These are phyloP conservation scores for Lacerta viridis DNA, from an alignment of 2,797 vertebrate species.

Conservation along the genomic window DNA sequence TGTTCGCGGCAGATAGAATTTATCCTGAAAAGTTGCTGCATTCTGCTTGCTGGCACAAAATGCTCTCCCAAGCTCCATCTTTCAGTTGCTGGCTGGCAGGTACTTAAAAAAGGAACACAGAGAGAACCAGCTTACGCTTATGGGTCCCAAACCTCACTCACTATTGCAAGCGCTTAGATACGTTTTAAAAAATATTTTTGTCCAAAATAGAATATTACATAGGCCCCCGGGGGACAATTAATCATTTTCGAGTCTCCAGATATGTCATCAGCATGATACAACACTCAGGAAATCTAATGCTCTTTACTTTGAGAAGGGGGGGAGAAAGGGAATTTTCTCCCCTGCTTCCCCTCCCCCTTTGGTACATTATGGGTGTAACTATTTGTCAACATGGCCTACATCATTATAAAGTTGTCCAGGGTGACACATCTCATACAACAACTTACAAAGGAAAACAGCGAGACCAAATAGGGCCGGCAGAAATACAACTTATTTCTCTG, in stretches of 20 bases:
- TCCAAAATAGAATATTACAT: conserved; percentile 65
- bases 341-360: not conserved
- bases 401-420: conserved; percentile 68
- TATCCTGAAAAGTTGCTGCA: conserved; percentile 59
- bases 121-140: conserved; percentile 47
- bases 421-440: conserved; percentile 60
- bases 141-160: conserved; percentile 64
- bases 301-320: conserved; percentile 22
- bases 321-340: not conserved
- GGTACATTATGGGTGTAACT: conserved; percentile 62
- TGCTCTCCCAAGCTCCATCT: conserved; percentile 57
- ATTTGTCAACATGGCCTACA: conserved; percentile 60
- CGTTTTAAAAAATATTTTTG: conserved; percentile 72
- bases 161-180: conserved; percentile 68
- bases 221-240: conserved; percentile 62
- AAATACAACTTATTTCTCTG: not conserved
- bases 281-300: conserved; percentile 63
- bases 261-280: conserved; percentile 66
- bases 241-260: conserved; percentile 60
- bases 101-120: conserved; percentile 69
- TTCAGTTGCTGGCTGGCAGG: conserved; percentile 66
- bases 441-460: conserved; percentile 45
- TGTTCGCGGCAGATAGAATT: conserved; percentile 62
- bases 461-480: conserved; percentile 42
- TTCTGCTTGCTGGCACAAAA: conserved; percentile 72